Evolutionary conservation across 2,113 vertebrate species (phyloP).

Genomic region (Danio rerio): GRCz12tu NC_133186.1:8709001-8709500

Average conservation of each 20-base stretch:
- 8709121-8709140: background rate
- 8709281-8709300: too few species aligned
- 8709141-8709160: background rate
- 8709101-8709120: constrained; percentile 15
- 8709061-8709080: constrained; percentile 32
- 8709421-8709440: background rate
- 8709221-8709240: too few species aligned
- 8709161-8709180: background rate
- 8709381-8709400: background rate
- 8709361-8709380: background rate
- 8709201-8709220: background rate
- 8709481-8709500: background rate
- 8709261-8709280: too few species aligned
- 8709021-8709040: constrained; percentile 18
- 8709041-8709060: constrained; percentile 14
- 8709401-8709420: background rate
- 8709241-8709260: too few species aligned
- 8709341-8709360: background rate
- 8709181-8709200: background rate
- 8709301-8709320: background rate
- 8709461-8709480: constrained; percentile 1
- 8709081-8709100: constrained; percentile 6
- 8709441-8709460: constrained; percentile 26
- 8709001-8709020: constrained; percentile 28
- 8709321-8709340: background rate